These are phyloP conservation scores for Drosophila robusta DNA, from an alignment of 2,888 invertebrate genomes.

Conservation along the genomic window DNA sequence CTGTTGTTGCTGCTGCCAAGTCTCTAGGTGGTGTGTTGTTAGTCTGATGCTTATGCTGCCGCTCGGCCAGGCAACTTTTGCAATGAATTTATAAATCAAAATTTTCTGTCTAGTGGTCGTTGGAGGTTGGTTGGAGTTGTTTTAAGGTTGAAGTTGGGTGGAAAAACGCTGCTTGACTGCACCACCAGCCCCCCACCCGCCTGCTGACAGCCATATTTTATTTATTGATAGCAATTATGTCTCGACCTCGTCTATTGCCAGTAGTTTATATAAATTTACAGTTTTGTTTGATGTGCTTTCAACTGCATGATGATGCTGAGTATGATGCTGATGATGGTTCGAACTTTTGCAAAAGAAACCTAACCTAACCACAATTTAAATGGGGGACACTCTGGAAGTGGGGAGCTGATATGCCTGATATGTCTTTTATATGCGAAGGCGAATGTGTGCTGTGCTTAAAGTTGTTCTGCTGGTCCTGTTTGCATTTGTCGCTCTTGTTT, in stretches of 20 bases:
- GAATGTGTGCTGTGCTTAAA: slow-evolving; percentile 37
- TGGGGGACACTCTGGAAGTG: slow-evolving; percentile 16
- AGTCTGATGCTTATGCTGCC: slow-evolving; percentile 60
- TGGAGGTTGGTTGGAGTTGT: slow-evolving; percentile 22
- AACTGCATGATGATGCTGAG: slow-evolving; percentile 57
- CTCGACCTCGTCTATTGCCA: slow-evolving; percentile 80
- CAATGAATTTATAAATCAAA: slow-evolving; percentile 81
- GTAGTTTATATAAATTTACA: slow-evolving; percentile 70
- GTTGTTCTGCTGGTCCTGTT: slow-evolving; percentile 60
- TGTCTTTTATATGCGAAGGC: slow-evolving; percentile 34
- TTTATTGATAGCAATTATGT: slow-evolving; percentile 84
- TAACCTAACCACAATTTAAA: slow-evolving; percentile 78
- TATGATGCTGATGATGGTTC: slow-evolving; percentile 45
- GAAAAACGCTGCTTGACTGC: slow-evolving; percentile 33
- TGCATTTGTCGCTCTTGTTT: slow-evolving; percentile 61
- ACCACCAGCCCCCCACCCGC: background rate
- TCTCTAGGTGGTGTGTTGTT: slow-evolving; percentile 65
- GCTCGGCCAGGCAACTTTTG: slow-evolving; percentile 77
- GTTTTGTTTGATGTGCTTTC: slow-evolving; percentile 79
- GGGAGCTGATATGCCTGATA: slow-evolving; percentile 35
- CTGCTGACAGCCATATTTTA: slow-evolving; percentile 70
- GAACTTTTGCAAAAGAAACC: slow-evolving; percentile 74
- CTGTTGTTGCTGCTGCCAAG: slow-evolving; percentile 59
- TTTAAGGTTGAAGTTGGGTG: slow-evolving; percentile 19
- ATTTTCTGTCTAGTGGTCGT: slow-evolving; percentile 73